These are phyloP conservation scores for Grantiella picta DNA, from an alignment of 2,113 vertebrate species.

Conservation along the genomic window DNA sequence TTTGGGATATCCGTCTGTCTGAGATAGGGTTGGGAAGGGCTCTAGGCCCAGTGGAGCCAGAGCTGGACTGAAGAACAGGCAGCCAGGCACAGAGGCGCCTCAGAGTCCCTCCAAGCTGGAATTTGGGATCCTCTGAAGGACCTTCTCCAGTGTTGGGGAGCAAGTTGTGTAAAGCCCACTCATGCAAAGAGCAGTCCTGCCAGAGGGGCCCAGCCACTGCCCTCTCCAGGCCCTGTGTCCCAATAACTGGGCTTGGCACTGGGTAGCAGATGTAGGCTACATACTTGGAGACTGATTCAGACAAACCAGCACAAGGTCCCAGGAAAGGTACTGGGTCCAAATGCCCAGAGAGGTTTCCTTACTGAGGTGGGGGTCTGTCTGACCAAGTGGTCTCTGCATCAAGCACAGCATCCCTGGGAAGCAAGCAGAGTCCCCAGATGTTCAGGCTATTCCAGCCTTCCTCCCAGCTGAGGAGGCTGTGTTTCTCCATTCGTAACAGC, in stretches of 20 bases:
- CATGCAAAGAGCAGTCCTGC: neutral
- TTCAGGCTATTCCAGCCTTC: neutral
- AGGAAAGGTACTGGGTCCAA: neutral
- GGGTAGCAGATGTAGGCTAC: neutral
- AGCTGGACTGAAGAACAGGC: neutral
- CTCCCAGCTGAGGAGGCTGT: neutral
- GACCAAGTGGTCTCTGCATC: neutral
- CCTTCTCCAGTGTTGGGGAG: neutral
- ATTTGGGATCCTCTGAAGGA: neutral
- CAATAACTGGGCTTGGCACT: rapidly evolving
- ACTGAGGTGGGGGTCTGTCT: neutral
- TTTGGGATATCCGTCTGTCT: conserved; percentile 61
- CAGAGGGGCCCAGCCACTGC: neutral
- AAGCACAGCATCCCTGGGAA: neutral
- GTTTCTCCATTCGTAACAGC: neutral
- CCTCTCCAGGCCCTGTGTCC: neutral
- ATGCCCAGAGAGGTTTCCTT: neutral
- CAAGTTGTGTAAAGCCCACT: neutral
- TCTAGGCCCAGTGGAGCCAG: neutral
- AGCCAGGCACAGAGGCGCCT: neutral
- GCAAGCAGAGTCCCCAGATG: neutral
- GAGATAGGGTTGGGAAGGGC: conserved; percentile 17
- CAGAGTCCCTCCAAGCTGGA: neutral
- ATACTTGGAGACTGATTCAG: neutral
- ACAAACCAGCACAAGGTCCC: neutral